phyloP scores from a whole-genome alignment of 1,140 invertebrate genomes.

The Papilio glaucus region DNA sequence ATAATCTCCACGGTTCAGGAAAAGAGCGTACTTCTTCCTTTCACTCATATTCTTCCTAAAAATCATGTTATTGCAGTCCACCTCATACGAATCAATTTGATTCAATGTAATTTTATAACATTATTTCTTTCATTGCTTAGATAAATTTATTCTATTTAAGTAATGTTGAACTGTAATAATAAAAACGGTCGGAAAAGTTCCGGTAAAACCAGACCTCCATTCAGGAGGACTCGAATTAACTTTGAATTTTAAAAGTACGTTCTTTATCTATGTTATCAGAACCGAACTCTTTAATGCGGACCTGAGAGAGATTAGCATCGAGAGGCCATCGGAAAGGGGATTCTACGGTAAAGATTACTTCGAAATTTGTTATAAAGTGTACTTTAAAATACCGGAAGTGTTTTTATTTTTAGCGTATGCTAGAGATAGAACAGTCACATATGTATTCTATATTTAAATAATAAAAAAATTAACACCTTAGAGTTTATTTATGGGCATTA shows the following conservation, averaged over 20 bases:
- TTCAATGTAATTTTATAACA: neutral
- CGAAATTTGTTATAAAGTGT: neutral
- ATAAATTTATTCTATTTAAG: neutral
- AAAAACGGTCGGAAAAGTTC: neutral
- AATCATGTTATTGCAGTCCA: no score
- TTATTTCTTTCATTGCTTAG: neutral
- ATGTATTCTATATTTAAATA: no score
- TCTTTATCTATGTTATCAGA: neutral
- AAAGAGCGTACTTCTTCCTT: no score
- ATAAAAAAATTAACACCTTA: no score
- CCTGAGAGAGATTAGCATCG: conserved; percentile 1
- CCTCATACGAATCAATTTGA: no score
- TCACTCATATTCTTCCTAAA: no score
- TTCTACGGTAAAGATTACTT: neutral
- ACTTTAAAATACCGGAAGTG: neutral
- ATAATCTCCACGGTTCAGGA: no score
- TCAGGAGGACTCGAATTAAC: neutral
- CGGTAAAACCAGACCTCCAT: neutral
- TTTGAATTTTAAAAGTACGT: neutral
- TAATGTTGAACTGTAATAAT: neutral
- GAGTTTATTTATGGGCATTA: no score
- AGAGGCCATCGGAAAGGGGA: neutral
- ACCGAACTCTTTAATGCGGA: neutral
- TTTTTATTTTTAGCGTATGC: no score
- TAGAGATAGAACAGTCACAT: no score